Base-by-base conservation (phyloP, 2,797 vertebrate species). In the Sebastes iracundus region DNA sequence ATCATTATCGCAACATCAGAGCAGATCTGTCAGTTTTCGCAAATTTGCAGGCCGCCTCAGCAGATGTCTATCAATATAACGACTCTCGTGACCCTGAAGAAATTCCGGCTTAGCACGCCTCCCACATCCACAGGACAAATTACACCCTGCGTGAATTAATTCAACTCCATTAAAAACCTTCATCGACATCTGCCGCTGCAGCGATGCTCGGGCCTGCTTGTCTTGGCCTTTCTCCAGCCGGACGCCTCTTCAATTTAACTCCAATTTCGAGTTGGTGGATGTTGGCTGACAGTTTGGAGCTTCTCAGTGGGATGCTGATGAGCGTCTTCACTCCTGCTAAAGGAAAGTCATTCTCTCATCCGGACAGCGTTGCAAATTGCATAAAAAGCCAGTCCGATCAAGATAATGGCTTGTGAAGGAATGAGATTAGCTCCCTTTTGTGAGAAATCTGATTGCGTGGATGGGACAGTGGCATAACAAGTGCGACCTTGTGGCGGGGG, bases 361-460 rank as follows among this genome's bases (percentile, higher is more conserved):
- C 82, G 89, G 84, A 85, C 88, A 46, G 82, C 59, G 5, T 83
- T 62, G 87, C 84, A 88, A 89, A 92, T 94, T 90, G 85, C 2
- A 56, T 87, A 81, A 88, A 81, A 90, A 91, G 87, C 73, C 77
- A 13, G 75, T 88, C 75, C 49, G 92, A 95, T 96, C 92, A 94
- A 94, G 94, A 95, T 95, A 95, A 96, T 95, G 90, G 90, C 88
- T 93, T 95, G 90, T 95, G 95, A 96, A 94, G 88, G 93, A 92
- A 94, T 87, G 90, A 95, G 94, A 96, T 96, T 93, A 94, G 92
- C 89, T 95, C 76, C 84, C 91, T 93, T 66, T 94, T 93, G 92
- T 93, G 89, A 88, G 86, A 79, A 91, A 94, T 94, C 83, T 91
- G 92, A 94, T 94, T 88, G 93, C 89, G 89, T 61, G 92, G 92